Evolutionary conservation across 1,140 invertebrate species (phyloP), one percentile per base, ranked within the genome.

Genomic region (Chelonus insularis): DNA sequence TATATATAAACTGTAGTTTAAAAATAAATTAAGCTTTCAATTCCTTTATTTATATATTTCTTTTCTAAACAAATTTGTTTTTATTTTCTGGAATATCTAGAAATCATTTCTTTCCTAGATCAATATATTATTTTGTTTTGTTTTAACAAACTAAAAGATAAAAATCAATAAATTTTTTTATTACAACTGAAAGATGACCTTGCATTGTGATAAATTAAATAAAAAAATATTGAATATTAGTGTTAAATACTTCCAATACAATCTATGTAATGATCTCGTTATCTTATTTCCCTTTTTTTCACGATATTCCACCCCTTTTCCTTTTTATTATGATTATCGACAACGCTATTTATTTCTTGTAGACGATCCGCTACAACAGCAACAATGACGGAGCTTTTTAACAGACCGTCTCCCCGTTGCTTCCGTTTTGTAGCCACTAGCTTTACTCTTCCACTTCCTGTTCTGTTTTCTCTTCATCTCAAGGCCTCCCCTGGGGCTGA

Each of bases 261-360:
- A 14, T 9, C 6, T 43, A 20, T 39, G n/a, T n/a, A 43, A 61
- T 54, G 25, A 61, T 55, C 59, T 61, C 39, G 51, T 61, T 61
- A 55, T 48, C 29, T 47, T 2, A 32, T 55, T 61, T 55, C 39
- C 51, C 11, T 23, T 39, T 18, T 23, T 41, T 60, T 32, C 14
- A 32, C n/a, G n/a, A 8, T 5, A 12, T 60, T 41, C 11, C n/a
- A 29, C 25, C 4, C n/a, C 25, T 41, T 41, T 48, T 52, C 18
- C 11, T 55, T 9, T 54, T 43, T 52, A 41, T 52, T 60, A 43
- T 60, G 12, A 54, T 60, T 60, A 60, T 54, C 58, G 48, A 60
- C 41, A 60, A 60, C 18, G 48, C 37, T 60, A 50, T 60, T 60
- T 54, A 52, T 60, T 54, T 18, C 37, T 45, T 54, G 51, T 60